Evolutionary conservation across 2,888 invertebrate genomes (phyloP).

Genomic region (Torymus aiolomorphi): DNA sequence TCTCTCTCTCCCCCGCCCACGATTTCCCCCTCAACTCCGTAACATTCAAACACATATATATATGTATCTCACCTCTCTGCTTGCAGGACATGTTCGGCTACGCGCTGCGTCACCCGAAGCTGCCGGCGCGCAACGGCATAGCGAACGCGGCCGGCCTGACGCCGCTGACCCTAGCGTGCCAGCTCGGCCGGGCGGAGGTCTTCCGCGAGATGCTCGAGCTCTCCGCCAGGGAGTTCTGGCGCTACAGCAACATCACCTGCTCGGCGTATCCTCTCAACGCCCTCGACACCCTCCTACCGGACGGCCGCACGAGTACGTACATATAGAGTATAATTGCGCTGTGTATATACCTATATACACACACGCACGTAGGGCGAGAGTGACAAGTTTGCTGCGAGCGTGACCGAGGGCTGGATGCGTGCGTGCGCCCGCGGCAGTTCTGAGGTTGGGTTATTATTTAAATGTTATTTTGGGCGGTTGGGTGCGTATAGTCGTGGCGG

Average conservation of each 20-base stretch:
- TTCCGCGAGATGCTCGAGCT: constrained; percentile 99
- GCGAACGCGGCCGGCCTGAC: constrained; percentile 93
- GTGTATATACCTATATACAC: too few relatives aligned
- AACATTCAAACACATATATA: not conserved
- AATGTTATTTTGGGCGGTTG: too few relatives aligned
- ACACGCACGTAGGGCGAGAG: too few relatives aligned
- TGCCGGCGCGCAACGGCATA: constrained; percentile 94
- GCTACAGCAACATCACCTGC: constrained; percentile 98
- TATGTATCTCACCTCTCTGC: not conserved
- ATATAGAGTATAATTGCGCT: too few relatives aligned
- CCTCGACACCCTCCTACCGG: constrained; percentile 94
- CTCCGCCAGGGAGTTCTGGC: constrained; percentile 96
- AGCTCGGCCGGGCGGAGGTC: constrained; percentile 95
- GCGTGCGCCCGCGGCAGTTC: too few relatives aligned
- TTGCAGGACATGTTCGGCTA: constrained; percentile 97
- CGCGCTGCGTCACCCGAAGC: constrained; percentile 94
- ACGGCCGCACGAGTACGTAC: constrained; percentile 92
- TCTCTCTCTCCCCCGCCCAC: too few relatives aligned
- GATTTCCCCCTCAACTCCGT: too few relatives aligned
- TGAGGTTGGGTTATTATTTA: too few relatives aligned
- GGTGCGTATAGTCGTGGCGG: too few relatives aligned
- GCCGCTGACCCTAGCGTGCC: constrained; percentile 96
- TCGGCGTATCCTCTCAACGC: constrained; percentile 98
- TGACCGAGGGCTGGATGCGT: too few relatives aligned
- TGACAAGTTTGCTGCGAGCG: too few relatives aligned